phyloP scores from a whole-genome alignment of 2,888 invertebrate species.

The Ypsolopha sequella region DNA sequence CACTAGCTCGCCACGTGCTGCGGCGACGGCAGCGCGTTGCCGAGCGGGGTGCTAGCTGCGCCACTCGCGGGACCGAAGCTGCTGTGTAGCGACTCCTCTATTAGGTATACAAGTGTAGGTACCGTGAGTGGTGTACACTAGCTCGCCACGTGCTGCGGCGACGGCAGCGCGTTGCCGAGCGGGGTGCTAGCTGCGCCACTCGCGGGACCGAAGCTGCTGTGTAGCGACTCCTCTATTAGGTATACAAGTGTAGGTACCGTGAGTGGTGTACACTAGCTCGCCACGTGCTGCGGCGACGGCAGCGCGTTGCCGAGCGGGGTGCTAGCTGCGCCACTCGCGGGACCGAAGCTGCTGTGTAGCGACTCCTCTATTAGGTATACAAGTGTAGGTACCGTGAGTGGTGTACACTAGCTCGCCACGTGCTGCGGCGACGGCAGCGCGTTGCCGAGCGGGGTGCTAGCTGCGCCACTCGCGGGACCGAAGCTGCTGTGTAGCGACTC shows the following conservation, averaged over 20 bases:
- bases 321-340: conserved; percentile 3
- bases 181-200: conserved; percentile 2
- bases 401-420: conserved; percentile 64
- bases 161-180: conserved; percentile 10
- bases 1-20: conserved; percentile 68
- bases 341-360: conserved; percentile 74
- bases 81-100: conserved; percentile 86
- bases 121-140: conserved; percentile 38
- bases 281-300: conserved; percentile 32
- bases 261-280: conserved; percentile 57
- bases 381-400: too few relatives aligned
- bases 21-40: conserved; percentile 14
- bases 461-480: conserved; percentile 18
- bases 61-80: conserved; percentile 49
- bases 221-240: conserved; percentile 89
- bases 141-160: conserved; percentile 53
- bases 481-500: conserved; percentile 82
- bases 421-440: conserved; percentile 24
- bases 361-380: conserved; percentile 92
- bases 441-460: conserved; percentile 5
- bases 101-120: too few relatives aligned
- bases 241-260: too few relatives aligned
- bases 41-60: conserved; percentile 2
- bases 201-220: conserved; percentile 66
- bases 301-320: conserved; percentile 10